Evolutionary conservation across 1,140 invertebrate species (phyloP), one percentile per base, ranked within the genome.

Genomic region (Manduca sexta): DNA sequence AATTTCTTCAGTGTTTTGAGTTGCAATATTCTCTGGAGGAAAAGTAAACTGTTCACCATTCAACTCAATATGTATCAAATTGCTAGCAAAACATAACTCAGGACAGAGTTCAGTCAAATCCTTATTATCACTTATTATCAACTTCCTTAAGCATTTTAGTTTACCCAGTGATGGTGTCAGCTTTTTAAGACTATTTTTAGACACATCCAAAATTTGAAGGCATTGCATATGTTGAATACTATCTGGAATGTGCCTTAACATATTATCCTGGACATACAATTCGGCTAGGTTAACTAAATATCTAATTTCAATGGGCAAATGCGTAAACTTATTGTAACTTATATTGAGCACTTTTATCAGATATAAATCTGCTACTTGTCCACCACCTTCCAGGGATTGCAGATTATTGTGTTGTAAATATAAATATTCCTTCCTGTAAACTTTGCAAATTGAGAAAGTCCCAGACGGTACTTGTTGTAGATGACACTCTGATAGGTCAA

Each of bases 381-480:
- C 93, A 59, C 92, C 92, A 60, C 90, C 90, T 54, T 88, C 88
- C n/a, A 95, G 74, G 37, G 90, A 89, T 45, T 87, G 86, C 48
- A 95, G 77, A 44, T 87, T 86, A 81, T 95, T 95, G 49, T 88
- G 84, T 52, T 92, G 83, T 51, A 94, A 81, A 65, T 89, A 86
- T 40, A 94, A 77, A 35, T 84, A 79, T 59, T 92, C 89, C 84
- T 95, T 95, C 45, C 92, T 88, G 60, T 93, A 92, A 34, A 95
- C 92, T 76, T 91, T 92, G 74, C 93, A 94, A 30, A 93, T 81
- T 2, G 91, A 90, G 84, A 91, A 94, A 52, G 93, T 92, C 41
- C 93, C 92, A 44, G 89, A 86, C 15, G 93, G 93, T 34, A 94
- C 88, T 42, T 88, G 80, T 63, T 88, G 89, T 40, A 94, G 86